Base-by-base conservation (phyloP, 2,888 invertebrate species). In the Hypomecis punctinalis region DNA sequence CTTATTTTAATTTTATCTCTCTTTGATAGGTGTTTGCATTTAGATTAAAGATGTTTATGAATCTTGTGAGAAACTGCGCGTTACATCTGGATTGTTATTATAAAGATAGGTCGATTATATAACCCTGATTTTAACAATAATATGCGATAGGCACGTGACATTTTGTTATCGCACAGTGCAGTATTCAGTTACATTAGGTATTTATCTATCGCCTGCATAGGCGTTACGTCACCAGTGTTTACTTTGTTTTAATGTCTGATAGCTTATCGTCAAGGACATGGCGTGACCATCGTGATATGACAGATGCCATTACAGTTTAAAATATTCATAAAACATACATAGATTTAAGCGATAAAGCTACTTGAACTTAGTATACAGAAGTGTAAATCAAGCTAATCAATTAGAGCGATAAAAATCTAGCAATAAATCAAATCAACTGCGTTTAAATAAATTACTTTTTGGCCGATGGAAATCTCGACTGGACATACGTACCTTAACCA, bases 181-280 rank as follows among this genome's bases (percentile, higher is more conserved):
- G 43, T 61, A 63, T 66, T 61, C 52, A 61, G 56, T 58, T 46
- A 67, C 63, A 52, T 23, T 23, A 23, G 23, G 23, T 23, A 23
- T 23, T 23, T 23, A 23, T 23, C 23, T 23, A 23, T 23, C 23
- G 47, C 47, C 45, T 63, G 59, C 56, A 36, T 43, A 56, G 46
- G 39, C 13, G 33, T 13, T 33, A 47, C 47, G 47, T 47, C 47
- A 47, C 33, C n/a, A 10, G 23, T 47, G 5, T 47, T 23, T 23
- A 47, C 23, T 33, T 23, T 47, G 23, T 47, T 23, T 8, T 62
- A 63, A 67, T 23, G 55, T 63, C 8, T 61, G 56, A 58, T 56
- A 55, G 7, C 33, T 51, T 55, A 56, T 51, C 55, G 6, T 52
- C 63, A 68, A 70, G 66, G 66, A 48, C 66, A 66, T 57, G 33